These are phyloP conservation scores for Drosophila kuntzei DNA, from an alignment of 2,888 invertebrate genomes.

Conservation along the genomic window DNA sequence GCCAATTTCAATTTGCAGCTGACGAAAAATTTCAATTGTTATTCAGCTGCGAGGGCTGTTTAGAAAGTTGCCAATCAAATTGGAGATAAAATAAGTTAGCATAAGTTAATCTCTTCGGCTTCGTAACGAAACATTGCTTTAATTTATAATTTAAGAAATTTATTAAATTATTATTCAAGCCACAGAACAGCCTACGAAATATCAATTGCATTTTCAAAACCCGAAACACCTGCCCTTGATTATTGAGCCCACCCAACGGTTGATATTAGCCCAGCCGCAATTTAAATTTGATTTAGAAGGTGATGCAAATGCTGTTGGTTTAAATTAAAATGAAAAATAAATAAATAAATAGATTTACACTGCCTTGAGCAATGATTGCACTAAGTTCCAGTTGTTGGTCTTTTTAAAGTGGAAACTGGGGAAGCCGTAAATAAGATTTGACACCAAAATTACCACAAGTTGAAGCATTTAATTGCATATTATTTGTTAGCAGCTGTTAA, in stretches of 20 bases:
- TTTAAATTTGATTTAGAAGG: slow-evolving; percentile 21
- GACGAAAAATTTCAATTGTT: slow-evolving; percentile 48
- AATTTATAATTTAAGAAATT: slow-evolving; percentile 26
- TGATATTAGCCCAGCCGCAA: slow-evolving; percentile 4
- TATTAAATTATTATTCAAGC: slow-evolving; percentile 57
- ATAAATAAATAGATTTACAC: slow-evolving; percentile 41
- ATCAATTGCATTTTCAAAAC: slow-evolving; percentile 52
- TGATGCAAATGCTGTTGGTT: slow-evolving; percentile 29
- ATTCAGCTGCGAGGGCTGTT: slow-evolving; percentile 28
- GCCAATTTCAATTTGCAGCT: slow-evolving; percentile 51
- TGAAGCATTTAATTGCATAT: slow-evolving; percentile 6
- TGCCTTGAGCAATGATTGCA: slow-evolving; percentile 23
- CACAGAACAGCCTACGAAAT: slow-evolving; percentile 50
- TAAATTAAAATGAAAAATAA: slow-evolving; percentile 52
- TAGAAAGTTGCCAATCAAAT: slow-evolving; percentile 1
- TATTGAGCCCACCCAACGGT: slow-evolving; percentile 15
- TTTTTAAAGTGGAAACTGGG: background rate
- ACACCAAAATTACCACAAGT: slow-evolving; percentile 27
- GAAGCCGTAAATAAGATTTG: slow-evolving; percentile 20
- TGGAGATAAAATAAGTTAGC: background rate
- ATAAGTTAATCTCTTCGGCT: background rate
- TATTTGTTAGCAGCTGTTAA: slow-evolving; percentile 35
- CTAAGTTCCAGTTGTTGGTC: slow-evolving; percentile 7
- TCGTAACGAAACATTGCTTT: background rate
- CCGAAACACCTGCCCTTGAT: slow-evolving; percentile 55